Evolutionary conservation across 2,888 invertebrate species (phyloP).

Genomic region (Hydropsyche betteni): DNA sequence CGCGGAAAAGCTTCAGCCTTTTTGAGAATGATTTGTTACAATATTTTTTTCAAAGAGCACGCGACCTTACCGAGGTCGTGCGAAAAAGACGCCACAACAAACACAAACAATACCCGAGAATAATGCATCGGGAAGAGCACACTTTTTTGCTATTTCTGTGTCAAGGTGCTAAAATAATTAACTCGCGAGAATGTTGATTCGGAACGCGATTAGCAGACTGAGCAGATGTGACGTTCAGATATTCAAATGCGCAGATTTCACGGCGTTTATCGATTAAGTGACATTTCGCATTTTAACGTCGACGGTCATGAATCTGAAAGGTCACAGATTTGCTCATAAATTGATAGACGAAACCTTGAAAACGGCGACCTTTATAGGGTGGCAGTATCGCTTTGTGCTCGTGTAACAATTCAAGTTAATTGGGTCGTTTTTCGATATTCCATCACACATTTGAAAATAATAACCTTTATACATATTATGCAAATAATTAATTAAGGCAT

Average conservation of each 20-base stretch:
- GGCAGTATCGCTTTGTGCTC: too few species aligned
- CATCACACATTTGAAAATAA: too few species aligned
- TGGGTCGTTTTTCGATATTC: too few species aligned
- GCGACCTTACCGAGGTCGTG: constrained; percentile 1
- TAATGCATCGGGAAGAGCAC: neutral
- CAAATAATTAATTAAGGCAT: too few species aligned
- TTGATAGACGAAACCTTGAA: neutral
- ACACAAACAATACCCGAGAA: neutral
- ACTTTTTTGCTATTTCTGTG: constrained; percentile 8
- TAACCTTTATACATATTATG: too few species aligned
- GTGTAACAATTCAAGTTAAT: too few species aligned
- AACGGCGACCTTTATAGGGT: neutral
- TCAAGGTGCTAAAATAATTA: constrained; percentile 15
- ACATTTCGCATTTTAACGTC: neutral
- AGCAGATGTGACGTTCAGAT: neutral
- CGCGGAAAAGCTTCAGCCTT: too few species aligned
- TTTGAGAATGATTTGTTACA: neutral
- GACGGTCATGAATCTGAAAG: constrained; percentile 5
- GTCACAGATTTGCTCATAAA: constrained; percentile 16
- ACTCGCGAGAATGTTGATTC: neutral
- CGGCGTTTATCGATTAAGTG: too few species aligned
- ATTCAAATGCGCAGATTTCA: too few species aligned
- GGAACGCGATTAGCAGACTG: neutral
- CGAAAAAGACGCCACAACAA: neutral
- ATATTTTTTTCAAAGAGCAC: neutral